phyloP scores from a whole-genome alignment of 1,140 invertebrate genomes.

The Halesus radiatus region DNA sequence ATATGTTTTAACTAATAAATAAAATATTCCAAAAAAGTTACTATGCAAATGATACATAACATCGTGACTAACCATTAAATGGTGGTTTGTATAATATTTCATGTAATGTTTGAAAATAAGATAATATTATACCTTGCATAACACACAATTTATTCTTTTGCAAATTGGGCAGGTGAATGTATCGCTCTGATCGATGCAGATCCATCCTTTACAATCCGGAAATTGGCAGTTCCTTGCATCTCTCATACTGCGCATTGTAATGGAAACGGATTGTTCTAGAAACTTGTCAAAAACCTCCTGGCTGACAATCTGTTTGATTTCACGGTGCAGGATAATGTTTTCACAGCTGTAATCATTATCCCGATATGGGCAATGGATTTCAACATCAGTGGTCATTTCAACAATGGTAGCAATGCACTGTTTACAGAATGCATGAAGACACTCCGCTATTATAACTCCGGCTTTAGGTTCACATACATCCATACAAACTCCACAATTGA shows the following conservation, averaged over 20 bases:
- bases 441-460: background rate
- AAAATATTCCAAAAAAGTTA: too few species aligned
- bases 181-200: background rate
- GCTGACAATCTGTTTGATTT: background rate
- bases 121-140: constrained; percentile 17
- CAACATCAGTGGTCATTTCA: background rate
- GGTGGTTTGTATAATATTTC: too few species aligned
- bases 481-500: background rate
- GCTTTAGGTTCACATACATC: background rate
- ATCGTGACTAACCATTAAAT: too few species aligned
- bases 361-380: background rate
- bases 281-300: background rate
- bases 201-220: constrained; percentile 8
- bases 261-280: background rate
- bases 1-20: too few species aligned
- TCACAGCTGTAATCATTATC: background rate
- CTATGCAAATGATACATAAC: too few species aligned
- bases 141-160: background rate
- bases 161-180: background rate
- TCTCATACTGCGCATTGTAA: background rate
- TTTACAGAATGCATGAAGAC: background rate
- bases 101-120: too few species aligned
- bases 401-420: background rate
- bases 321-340: background rate
- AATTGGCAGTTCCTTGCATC: background rate